Evolutionary conservation across 2,888 invertebrate genomes (phyloP).

Genomic region (Agriopis marginaria): DNA sequence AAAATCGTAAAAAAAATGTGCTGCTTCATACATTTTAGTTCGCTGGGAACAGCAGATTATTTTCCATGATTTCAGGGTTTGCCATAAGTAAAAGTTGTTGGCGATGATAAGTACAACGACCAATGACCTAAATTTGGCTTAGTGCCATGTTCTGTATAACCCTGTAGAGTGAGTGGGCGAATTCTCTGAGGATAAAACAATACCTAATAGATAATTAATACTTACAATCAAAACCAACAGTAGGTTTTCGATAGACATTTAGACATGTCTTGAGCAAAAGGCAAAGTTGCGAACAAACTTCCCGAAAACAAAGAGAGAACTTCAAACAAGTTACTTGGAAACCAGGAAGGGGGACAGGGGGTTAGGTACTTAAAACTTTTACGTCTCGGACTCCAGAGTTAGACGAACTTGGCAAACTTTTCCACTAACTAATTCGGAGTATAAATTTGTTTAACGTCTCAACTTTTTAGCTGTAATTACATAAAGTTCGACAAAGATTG

Average conservation of each 20-base stretch:
- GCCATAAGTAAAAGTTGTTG: too few species aligned
- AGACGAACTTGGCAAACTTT: conserved; percentile 73
- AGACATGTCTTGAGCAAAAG: conserved; percentile 73
- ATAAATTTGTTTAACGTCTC: conserved; percentile 86
- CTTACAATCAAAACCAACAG: conserved; percentile 13
- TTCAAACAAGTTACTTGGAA: conserved; percentile 72
- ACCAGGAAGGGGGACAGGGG: conserved; percentile 66
- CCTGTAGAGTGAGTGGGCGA: neutral
- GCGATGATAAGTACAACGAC: too few species aligned
- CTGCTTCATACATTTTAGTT: too few species aligned
- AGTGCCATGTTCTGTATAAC: too few species aligned
- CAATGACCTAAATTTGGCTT: too few species aligned
- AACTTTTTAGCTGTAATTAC: conserved; percentile 86
- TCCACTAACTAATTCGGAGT: conserved; percentile 82
- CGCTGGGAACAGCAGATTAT: too few species aligned
- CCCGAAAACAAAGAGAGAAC: conserved; percentile 77
- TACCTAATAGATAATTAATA: conserved; percentile 1
- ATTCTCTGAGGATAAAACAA: conserved; percentile 11
- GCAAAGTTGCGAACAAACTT: conserved; percentile 71
- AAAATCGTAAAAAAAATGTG: too few species aligned
- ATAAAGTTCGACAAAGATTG: conserved; percentile 78
- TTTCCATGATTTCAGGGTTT: too few species aligned
- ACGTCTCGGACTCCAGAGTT: conserved; percentile 72
- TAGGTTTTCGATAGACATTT: conserved; percentile 72
- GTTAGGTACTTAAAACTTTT: conserved; percentile 74